Evolutionary conservation across 2,113 vertebrate species (phyloP), one percentile per base, ranked within the genome.

Genomic region (Stercorarius parasiticus): DNA sequence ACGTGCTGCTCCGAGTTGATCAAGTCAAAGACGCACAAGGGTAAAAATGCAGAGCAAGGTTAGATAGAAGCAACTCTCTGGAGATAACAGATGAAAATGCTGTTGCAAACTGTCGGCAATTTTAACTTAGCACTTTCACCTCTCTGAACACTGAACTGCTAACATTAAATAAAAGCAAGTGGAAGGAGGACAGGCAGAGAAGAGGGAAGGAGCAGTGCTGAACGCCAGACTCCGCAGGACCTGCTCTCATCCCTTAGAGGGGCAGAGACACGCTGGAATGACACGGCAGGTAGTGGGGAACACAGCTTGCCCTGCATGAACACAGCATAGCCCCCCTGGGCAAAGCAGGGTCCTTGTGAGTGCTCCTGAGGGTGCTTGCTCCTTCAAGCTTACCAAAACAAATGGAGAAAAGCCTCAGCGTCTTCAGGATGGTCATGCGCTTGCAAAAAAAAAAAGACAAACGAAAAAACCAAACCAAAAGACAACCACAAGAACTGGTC

Each of bases 21-120:
- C 27, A 34, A 80, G 42, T 52, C 64, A 40, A 73, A 88, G 86
- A 92, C 22, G 71, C 77, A 62, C 27, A 62, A 73, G 42, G 42
- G 69, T 81, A 66, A 96, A 93, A 97, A 94, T 13, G 56, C 76
- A 88, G 40, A 85, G 50, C 59, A 93, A 84, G 74, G 88, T 82
- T 78, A 93, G 78, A 62, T 50, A 86, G 17, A 84, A 92, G 56
- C 15, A 59, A 23, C 64, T 40, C 86, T 69, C 88, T 25, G 50
- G 73, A 92, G 88, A 66, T 67, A 89, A 70, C 26, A 73, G 72
- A 81, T 30, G 67, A 34, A 87, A 89, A 70, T 1, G 9, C 58
- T 32, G 29, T 14, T 85, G 62, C n/a, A 78, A 92, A 72, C 5
- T 13, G 52, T 30, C 2, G 1, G 53, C 53, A 93, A 84, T 86